Base-by-base conservation (phyloP, 2,797 vertebrate genomes). In the Propithecus perrieri region DNA sequence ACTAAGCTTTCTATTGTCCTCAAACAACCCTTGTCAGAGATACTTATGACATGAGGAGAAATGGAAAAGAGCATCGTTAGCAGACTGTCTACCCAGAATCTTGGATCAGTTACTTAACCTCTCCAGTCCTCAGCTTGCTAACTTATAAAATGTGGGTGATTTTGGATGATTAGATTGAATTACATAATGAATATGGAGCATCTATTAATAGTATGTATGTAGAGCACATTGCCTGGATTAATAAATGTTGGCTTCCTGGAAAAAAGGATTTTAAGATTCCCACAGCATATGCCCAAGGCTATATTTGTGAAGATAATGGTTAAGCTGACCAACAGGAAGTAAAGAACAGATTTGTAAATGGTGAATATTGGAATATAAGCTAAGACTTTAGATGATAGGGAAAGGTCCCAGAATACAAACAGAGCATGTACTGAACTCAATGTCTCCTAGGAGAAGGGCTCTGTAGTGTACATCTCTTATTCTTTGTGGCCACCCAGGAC, bases 11-110 rank as follows among this genome's bases (percentile, higher is more conserved):
- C 86, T n/a, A 14, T 61, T 93, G n/a, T 55, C 81, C 74, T 84
- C n/a, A 92, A 69, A 92, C 88, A 92, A 85, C 61, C 55, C 8
- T 79, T 8, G 8, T 91, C 46, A 55, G 75, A 79, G 57, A 94
- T 63, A 59, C 24, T 14, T 26, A 11, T 22, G 28, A 14, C 53
- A 13, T 63, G 76, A 72, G 22, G 14, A 86, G 33, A 14, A 76
- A 48, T 15, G 2, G 13, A 41, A 85, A 89, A 83, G 48, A 96
- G 1, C 69, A 53, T 5, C 7, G n/a, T 50, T 63, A 88, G 3
- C 38, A 85, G 9, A 63, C 17, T 43, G 13, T 85, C 87, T 48
- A 38, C 26, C 43, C 46, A 79, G 57, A 94, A 71, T 7, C n/a
- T 41, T 48, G 4, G 38, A n/a, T 87, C 69, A 80, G 6, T 88